phyloP scores from a whole-genome alignment of 2,113 vertebrate species.

The Ahaetulla prasina region DNA sequence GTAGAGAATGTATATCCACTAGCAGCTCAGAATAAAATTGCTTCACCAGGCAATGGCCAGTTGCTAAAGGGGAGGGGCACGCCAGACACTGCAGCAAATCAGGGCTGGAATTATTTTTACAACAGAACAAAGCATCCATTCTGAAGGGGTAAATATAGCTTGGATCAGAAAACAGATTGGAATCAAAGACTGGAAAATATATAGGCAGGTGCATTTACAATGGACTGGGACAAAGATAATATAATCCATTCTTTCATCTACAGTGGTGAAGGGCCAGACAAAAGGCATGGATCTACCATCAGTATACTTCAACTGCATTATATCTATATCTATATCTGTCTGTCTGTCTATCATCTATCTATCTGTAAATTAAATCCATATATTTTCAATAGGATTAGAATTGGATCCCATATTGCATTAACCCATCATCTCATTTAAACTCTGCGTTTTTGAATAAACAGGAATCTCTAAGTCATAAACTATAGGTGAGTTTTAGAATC shows the following conservation, averaged over 20 bases:
- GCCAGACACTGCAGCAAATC: neutral
- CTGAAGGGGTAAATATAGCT: neutral
- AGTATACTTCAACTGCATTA: neutral
- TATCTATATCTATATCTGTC: neutral
- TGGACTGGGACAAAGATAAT: neutral
- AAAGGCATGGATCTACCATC: neutral
- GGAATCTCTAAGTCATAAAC: too few relatives aligned
- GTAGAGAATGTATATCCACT: neutral
- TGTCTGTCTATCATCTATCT: too few relatives aligned
- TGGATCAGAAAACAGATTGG: neutral
- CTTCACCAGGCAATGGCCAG: neutral
- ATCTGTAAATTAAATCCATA: neutral
- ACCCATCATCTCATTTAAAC: neutral
- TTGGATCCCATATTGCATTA: neutral
- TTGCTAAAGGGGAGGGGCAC: neutral
- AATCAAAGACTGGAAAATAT: neutral
- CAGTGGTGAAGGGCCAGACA: neutral
- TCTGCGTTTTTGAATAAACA: too few relatives aligned
- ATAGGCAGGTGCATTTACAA: neutral
- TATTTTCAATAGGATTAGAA: neutral
- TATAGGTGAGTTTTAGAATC: too few relatives aligned
- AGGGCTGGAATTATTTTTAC: neutral
- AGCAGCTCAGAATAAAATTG: neutral
- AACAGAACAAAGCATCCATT: neutral
- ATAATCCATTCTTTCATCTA: neutral